Evolutionary conservation across 2,113 vertebrate genomes (phyloP).

Genomic region (Sclerurus mexicanus): DNA sequence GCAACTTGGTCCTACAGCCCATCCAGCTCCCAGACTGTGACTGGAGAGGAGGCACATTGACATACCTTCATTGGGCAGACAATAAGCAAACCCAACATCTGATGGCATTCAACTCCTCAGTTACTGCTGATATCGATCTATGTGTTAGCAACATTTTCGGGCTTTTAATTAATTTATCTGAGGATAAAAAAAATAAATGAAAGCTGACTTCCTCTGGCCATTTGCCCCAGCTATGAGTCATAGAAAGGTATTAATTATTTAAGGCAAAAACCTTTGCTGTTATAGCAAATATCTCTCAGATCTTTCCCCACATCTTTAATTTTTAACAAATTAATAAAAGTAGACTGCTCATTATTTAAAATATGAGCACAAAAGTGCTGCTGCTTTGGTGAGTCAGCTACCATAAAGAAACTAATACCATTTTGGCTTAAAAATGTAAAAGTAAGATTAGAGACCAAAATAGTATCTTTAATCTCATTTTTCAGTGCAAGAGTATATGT

Average conservation of each 20-base stretch:
- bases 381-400: not conserved
- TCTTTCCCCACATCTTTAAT: not conserved
- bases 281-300: not conserved
- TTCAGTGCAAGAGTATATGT: not conserved
- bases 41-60: not conserved
- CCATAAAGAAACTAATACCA: not conserved
- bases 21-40: not conserved
- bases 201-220: not conserved
- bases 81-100: not conserved
- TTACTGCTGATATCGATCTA: not conserved
- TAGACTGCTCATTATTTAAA: not conserved
- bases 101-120: not conserved
- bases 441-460: slow-evolving; percentile 19
- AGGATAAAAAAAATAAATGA: not conserved
- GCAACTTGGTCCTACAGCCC: not conserved
- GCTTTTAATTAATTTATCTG: not conserved
- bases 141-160: not conserved
- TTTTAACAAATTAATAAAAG: slow-evolving; percentile 24
- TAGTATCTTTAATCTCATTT: slow-evolving; percentile 32
- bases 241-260: not conserved
- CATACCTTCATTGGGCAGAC: not conserved
- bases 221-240: not conserved
- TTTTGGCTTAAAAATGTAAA: slow-evolving; percentile 26
- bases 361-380: not conserved
- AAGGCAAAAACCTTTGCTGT: not conserved